Base-by-base conservation (phyloP, 2,888 invertebrate genomes). In the Andrena minutula region DNA sequence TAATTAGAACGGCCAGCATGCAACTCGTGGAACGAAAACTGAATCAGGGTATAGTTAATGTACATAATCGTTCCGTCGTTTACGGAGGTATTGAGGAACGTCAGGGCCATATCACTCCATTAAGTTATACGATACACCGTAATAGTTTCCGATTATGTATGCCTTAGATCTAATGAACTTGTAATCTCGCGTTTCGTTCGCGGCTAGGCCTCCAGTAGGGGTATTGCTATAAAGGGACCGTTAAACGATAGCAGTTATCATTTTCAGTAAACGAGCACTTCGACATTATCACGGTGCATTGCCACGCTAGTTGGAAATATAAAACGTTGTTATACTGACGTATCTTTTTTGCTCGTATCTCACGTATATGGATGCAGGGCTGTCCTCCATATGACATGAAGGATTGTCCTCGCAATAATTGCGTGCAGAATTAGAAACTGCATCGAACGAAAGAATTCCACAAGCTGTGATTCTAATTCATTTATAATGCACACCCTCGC, bases 121-220 rank as follows among this genome's bases (percentile, higher is more conserved):
- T 79, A 79, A 49, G 51, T 58, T 75, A 75, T 70, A 64, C 47
- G 63, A 69, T 73, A 66, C 65, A 26, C 53, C 35, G 53, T 65
- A 75, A 75, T 70, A 71, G 70, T 41, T 56, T 3, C n/a, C 30
- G 79, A 70, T 75, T 75, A 65, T 60, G 60, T 49, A 51, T 32
- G 79, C 30, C 53, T 69, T 65, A 74, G 74, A 79, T 79, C 35
- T 79, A 79, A 79, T 79, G 70, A 79, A 75, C 79, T 79, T 70
- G 60, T 70, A 79, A 75, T 79, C 79, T 75, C 3, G 23, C 49
- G 32, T 32, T 53, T 49, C 20, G 35, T 70, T 70, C n/a, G 35
- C 26, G 68, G 71, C 16, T 41, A 61, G 28, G 74, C 68, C 10
- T 41, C 58, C 65, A 51, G 79, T 61, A 70, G 75, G 70, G 65